Percentiles rank a stretch among this genome's conserved stretches.
phyloP scores from a whole-genome alignment of 2,113 vertebrate species.

The Pelodiscus sinensis region DNA sequence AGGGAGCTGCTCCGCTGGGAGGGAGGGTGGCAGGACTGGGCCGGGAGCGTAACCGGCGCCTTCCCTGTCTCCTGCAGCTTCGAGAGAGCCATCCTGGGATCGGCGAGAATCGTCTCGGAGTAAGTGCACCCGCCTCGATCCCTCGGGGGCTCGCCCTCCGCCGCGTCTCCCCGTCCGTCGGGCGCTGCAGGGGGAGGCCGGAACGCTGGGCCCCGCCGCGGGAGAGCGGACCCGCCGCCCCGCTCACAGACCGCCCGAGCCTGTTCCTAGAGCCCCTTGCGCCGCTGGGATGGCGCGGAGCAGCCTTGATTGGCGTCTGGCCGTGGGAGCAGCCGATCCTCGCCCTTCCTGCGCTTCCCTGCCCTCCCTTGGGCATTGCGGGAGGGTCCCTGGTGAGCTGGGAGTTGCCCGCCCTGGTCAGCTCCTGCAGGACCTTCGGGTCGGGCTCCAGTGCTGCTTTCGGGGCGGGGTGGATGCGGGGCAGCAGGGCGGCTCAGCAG shows the following conservation, averaged over 20 bases:
- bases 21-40: neutral
- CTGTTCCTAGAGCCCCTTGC: neutral
- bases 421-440: neutral
- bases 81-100: constrained; percentile 79
- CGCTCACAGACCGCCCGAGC: neutral
- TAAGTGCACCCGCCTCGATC: constrained; percentile 68
- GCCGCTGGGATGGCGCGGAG: neutral
- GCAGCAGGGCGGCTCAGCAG: too few relatives aligned
- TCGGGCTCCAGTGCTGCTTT: neutral
- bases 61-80: constrained; percentile 77
- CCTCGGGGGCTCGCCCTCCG: too few relatives aligned
- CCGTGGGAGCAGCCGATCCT: accelerated
- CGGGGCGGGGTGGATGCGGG: neutral
- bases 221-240: too few relatives aligned
- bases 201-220: too few relatives aligned
- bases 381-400: neutral
- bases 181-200: neutral
- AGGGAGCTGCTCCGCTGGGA: neutral
- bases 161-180: neutral
- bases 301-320: neutral
- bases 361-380: too few relatives aligned
- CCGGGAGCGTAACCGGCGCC: neutral
- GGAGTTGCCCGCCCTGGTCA: neutral
- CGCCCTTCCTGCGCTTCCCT: neutral
- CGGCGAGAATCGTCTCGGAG: constrained; percentile 74